A percentile compares a stretch with the other conserved stretches of the same genome.
Conservation (phyloP, 2,113 vertebrate species). For the Ameiurus melas region DNA sequence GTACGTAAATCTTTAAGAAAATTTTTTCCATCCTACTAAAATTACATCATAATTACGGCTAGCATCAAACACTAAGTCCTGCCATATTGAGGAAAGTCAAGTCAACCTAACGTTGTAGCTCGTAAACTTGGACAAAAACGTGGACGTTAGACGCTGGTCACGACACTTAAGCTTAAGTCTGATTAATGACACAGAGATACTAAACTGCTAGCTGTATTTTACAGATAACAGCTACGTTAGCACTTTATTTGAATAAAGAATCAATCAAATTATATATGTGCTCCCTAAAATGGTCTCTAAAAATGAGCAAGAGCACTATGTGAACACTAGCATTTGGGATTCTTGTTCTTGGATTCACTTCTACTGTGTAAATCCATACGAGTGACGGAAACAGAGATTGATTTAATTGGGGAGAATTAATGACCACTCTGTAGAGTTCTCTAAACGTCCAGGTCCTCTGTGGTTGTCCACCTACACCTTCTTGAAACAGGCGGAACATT, state of each 20-base stretch:
- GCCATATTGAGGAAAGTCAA: neutral
- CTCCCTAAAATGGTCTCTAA: neutral
- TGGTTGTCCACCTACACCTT: constrained; percentile 22
- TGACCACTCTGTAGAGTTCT: neutral
- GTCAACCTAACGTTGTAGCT: neutral
- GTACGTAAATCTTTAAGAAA: neutral
- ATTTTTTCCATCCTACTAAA: neutral
- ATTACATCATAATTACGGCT: neutral
- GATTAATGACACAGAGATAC: neutral
- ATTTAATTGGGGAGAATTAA: neutral
- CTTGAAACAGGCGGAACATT: constrained; percentile 38
- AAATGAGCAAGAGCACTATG: neutral
- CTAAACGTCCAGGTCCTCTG: neutral
- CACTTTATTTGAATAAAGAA: neutral
- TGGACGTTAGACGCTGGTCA: neutral
- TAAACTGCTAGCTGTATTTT: neutral
- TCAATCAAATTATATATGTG: neutral
- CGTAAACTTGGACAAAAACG: neutral
- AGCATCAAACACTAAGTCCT: neutral
- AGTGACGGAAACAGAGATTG: neutral
- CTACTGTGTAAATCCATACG: neutral
- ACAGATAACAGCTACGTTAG: neutral
- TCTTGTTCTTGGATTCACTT: neutral
- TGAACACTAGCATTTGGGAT: neutral
- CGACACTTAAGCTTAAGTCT: neutral